Percentiles rank a stretch among this genome's conserved stretches.
Evolutionary conservation across 2,888 invertebrate genomes (phyloP).

Genomic region (Atethmia centrago): DNA sequence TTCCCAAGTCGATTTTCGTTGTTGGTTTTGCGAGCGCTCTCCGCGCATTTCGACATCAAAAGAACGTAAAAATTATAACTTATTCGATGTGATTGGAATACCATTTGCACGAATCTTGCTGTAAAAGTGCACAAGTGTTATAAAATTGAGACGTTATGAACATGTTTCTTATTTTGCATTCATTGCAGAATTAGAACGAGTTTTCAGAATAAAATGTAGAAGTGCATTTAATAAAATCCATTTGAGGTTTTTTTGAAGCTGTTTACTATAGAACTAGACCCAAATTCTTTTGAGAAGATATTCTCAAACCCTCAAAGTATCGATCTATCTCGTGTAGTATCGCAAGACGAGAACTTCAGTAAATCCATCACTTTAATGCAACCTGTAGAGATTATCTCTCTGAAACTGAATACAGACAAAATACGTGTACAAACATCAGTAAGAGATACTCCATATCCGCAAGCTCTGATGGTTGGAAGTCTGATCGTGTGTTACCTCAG

Average conservation of each 20-base stretch:
- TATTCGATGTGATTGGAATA: constrained; percentile 44
- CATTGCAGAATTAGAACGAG: background rate
- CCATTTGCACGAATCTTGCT: constrained; percentile 30
- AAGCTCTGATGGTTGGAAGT: background rate
- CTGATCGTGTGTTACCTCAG: constrained; percentile 25
- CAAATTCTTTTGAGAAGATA: background rate
- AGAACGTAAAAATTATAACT: constrained; percentile 49
- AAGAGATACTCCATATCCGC: background rate
- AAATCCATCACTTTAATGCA: constrained; percentile 39
- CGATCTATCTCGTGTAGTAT: background rate
- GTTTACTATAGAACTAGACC: background rate
- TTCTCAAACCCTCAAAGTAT: background rate
- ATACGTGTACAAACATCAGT: constrained; percentile 16
- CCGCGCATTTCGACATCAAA: constrained; percentile 15
- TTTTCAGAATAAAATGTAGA: background rate
- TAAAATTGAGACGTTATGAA: constrained; percentile 26
- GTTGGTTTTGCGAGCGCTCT: constrained; percentile 14
- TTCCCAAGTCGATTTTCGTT: constrained; percentile 22
- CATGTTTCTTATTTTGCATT: constrained; percentile 20
- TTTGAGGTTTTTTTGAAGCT: background rate
- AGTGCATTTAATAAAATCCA: background rate
- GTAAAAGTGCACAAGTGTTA: constrained; percentile 22
- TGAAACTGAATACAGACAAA: constrained; percentile 13
- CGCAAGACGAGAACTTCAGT: constrained; percentile 6
- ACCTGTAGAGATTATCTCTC: constrained; percentile 22